Evolutionary conservation across 2,113 vertebrate species (phyloP).

Genomic region (Erythrocebus patas): DNA sequence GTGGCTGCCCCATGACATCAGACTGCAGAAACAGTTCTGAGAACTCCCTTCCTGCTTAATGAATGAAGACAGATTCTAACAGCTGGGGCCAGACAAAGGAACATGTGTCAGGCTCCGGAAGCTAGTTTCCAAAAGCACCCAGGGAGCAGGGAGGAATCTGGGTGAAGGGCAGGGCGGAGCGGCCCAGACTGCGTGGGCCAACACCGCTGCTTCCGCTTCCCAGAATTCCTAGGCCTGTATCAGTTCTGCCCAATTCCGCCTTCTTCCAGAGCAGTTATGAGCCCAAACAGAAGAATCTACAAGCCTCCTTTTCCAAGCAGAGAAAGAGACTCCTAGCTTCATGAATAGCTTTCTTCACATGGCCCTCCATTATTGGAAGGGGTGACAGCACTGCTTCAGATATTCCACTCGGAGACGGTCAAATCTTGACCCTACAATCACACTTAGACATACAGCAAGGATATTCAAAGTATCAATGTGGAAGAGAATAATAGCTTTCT

Average conservation of each 20-base stretch:
- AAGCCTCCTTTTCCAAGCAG: neutral
- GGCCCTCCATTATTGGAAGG: neutral
- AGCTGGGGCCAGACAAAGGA: constrained; percentile 81
- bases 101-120: constrained; percentile 78
- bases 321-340: neutral
- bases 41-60: constrained; percentile 69
- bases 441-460: neutral
- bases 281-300: neutral
- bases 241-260: neutral
- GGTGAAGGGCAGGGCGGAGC: neutral
- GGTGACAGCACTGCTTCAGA: neutral
- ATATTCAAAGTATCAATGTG: neutral
- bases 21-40: constrained; percentile 69
- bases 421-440: neutral
- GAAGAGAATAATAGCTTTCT: neutral
- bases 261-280: neutral
- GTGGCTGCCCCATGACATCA: constrained; percentile 39
- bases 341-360: neutral
- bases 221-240: neutral
- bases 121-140: constrained; percentile 70
- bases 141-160: neutral
- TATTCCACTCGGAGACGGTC: fast-evolving
- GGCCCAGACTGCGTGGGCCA: neutral
- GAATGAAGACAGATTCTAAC: constrained; percentile 79
- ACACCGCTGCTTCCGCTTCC: neutral